A percentile compares a stretch with the other conserved stretches of the same genome.
phyloP scores from a whole-genome alignment of 2,797 vertebrate genomes.

The Phoxinus dragarum region DNA sequence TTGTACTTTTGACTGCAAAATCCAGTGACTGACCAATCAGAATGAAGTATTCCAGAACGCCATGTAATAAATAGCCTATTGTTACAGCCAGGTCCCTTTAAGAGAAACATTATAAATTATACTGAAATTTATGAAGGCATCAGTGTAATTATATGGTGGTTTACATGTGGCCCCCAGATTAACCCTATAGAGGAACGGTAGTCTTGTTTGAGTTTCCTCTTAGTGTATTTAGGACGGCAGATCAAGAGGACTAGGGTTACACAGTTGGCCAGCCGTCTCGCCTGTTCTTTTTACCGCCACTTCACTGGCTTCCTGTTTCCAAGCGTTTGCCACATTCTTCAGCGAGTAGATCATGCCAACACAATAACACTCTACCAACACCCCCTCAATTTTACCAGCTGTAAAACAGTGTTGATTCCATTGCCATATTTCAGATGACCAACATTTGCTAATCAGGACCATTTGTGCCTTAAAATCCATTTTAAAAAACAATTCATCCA shows the following conservation, averaged over 20 bases:
- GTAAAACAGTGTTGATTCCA: constrained; percentile 34
- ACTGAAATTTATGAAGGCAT: not conserved
- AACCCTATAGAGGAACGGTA: constrained; percentile 27
- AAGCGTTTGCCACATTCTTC: constrained; percentile 77
- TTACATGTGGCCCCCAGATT: constrained; percentile 17
- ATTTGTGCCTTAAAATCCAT: not conserved
- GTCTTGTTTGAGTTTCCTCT: constrained; percentile 36
- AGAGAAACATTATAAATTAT: not conserved
- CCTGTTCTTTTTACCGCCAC: constrained; percentile 39
- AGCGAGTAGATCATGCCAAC: constrained; percentile 65
- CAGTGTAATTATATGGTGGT: not conserved
- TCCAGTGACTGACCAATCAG: not conserved
- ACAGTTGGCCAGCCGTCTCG: constrained; percentile 28
- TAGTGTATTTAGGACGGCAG: constrained; percentile 27
- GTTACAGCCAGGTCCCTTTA: not conserved
- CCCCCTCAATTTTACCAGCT: constrained; percentile 52
- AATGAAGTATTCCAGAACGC: not conserved
- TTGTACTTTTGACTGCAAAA: not conserved
- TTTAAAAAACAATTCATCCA: not conserved
- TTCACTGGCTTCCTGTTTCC: constrained; percentile 77
- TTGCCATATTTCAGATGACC: constrained; percentile 33
- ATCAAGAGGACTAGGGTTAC: constrained; percentile 26
- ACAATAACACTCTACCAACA: constrained; percentile 58
- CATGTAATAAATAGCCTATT: constrained; percentile 21
- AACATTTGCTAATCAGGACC: constrained; percentile 6